Evolutionary conservation across 2,113 vertebrate species (phyloP), one percentile per base, ranked within the genome.

Genomic region (Channa maculata): DNA sequence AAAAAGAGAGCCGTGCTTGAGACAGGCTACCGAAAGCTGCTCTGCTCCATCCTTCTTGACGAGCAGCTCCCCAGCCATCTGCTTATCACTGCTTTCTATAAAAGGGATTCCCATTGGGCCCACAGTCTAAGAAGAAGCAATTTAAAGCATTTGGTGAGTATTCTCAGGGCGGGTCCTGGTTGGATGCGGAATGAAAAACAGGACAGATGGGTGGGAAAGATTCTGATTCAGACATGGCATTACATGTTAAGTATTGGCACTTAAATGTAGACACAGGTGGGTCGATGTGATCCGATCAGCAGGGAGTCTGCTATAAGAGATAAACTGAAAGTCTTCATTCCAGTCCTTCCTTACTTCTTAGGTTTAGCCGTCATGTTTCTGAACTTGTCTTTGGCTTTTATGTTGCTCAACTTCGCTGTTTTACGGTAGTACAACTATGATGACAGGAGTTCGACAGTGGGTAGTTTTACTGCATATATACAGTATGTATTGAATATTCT

Each of bases 1-100:
- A 43, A 34, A 24, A 67, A 38, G 6, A 53, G 15, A 50, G 15
- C 15, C 0, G 8, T 8, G 15, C 51, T 52, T 65, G 9, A 79
- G 67, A 73, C 53, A 39, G 41, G 37, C 65, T 74, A 54, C 77
- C 37, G 5, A 34, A 60, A 34, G 65, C 68, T 48, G 62, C 43
- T 79, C 57, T 60, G 78, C 70, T 70, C 49, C 50, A 49, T 71
- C 74, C 53, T 63, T 73, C 66, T 71, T 79, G 66, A 74, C 75
- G 57, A 57, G 58, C 2, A 24, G 50, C 76, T 83, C 71, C 82
- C 64, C 60, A 41, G 72, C 80, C 87, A 73, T 77, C 75, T 88
- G 82, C 86, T 89, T 79, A 86, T 83, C 82, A 37, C 48, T 4
- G 51, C 76, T 37, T 79, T 51, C 45, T 45, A 65, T 1, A 49